Evolutionary conservation across 92 coral and sea anemone genomes (phyloP).

Genomic region (Bergia puertoricense): DNA sequence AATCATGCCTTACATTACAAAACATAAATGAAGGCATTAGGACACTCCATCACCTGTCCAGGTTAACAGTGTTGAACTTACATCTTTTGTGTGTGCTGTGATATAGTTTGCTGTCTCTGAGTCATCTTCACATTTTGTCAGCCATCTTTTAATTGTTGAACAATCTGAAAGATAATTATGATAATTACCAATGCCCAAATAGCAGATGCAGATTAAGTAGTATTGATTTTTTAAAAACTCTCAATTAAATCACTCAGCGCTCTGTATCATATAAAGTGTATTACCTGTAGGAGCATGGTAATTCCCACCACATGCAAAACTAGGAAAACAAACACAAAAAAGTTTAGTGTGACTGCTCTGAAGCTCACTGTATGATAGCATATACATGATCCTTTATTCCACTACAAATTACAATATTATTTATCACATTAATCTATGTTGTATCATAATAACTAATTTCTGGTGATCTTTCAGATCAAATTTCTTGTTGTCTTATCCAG

Average conservation of each 20-base stretch:
- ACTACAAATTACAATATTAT: too few relatives aligned
- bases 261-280: neutral
- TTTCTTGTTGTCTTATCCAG: too few relatives aligned
- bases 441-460: too few relatives aligned
- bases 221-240: neutral
- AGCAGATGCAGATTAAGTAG: neutral
- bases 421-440: too few relatives aligned
- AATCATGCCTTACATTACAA: neutral
- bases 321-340: neutral
- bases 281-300: conserved; percentile 43
- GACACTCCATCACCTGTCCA: too few relatives aligned
- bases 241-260: neutral
- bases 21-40: neutral
- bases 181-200: neutral
- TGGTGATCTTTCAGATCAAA: too few relatives aligned
- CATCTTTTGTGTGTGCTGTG: conserved; percentile 97
- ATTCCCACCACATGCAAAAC: conserved; percentile 39
- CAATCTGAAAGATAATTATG: conserved; percentile 61
- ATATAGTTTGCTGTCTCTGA: conserved; percentile 97
- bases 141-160: conserved; percentile 80
- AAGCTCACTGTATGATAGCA: too few relatives aligned
- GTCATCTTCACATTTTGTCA: conserved; percentile 95
- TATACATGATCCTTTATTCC: neutral
- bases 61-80: conserved; percentile 41
- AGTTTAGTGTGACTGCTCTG: neutral